These are phyloP conservation scores for Hydraecia micacea DNA, from an alignment of 2,888 invertebrate genomes.

Conservation along the genomic window DNA sequence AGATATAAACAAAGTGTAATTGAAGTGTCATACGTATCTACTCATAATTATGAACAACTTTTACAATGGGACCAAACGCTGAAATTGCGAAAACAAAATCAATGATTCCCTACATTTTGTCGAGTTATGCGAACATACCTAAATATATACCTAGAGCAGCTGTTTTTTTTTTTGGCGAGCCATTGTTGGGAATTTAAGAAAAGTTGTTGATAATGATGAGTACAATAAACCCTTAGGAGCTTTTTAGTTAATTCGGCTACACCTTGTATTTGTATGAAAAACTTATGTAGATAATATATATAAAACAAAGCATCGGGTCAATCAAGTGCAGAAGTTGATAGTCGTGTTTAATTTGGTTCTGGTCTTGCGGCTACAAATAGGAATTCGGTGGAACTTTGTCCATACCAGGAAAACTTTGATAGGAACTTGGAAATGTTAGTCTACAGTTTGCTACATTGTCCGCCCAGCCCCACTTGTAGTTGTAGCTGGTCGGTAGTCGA, in stretches of 20 bases:
- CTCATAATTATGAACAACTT: not conserved
- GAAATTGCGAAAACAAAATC: not conserved
- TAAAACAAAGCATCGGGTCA: conserved; percentile 10
- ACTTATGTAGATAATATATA: too few relatives aligned
- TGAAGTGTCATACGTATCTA: not conserved
- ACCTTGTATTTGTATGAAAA: too few relatives aligned
- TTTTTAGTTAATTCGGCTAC: not conserved
- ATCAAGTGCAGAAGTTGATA: conserved; percentile 36
- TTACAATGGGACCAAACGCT: not conserved
- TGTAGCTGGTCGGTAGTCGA: conserved; percentile 5
- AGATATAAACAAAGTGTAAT: too few relatives aligned
- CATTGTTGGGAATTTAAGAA: not conserved
- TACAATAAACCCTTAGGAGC: too few relatives aligned
- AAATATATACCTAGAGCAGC: not conserved
- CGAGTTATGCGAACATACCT: not conserved
- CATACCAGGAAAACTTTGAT: conserved; percentile 60
- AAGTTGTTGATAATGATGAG: not conserved
- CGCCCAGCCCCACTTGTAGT: conserved; percentile 31
- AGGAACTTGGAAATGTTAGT: conserved; percentile 60
- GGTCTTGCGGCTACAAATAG: conserved; percentile 44
- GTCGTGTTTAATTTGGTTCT: conserved; percentile 50
- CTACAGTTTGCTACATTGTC: conserved; percentile 54
- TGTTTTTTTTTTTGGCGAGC: not conserved
- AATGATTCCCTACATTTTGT: not conserved
- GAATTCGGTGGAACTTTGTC: conserved; percentile 56